Percentiles rank a stretch among this genome's conserved stretches.
Conservation (phyloP, 2,797 vertebrate species). For the Notamacropus eugenii region DNA sequence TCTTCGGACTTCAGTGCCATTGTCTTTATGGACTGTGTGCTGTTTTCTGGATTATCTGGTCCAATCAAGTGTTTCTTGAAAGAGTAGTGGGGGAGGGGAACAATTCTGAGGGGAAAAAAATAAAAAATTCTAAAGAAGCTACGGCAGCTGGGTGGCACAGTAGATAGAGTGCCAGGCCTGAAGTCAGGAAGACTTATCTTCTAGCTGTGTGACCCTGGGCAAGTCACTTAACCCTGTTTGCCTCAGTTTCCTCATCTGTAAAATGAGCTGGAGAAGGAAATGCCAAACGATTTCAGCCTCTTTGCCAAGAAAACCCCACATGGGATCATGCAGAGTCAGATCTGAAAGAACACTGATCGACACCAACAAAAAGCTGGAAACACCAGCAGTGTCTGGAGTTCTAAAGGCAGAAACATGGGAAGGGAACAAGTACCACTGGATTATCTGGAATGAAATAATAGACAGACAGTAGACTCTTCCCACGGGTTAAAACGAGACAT, state of each 20-base stretch:
- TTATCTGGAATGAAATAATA: not conserved
- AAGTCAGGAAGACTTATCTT: too few relatives aligned
- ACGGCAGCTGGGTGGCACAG: not conserved
- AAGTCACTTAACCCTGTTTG: not conserved
- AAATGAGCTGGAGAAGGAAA: not conserved
- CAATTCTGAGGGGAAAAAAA: not conserved
- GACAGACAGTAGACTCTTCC: not conserved
- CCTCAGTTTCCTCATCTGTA: not conserved
- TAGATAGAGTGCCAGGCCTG: not conserved
- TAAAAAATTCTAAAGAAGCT: not conserved
- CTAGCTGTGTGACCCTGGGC: not conserved
- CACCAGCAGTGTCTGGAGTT: not conserved
- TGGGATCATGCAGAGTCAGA: not conserved
- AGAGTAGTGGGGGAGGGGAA: not conserved
- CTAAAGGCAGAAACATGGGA: not conserved
- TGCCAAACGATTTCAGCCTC: not conserved
- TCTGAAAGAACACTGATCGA: not conserved
- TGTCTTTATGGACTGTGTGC: not conserved
- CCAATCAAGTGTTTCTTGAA: not conserved
- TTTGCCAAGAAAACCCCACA: not conserved
- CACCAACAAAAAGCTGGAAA: not conserved
- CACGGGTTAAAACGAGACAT: not conserved
- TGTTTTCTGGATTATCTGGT: not conserved
- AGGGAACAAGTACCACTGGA: not conserved
- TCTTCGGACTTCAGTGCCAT: not conserved